Evolutionary conservation across 2,113 vertebrate species (phyloP).

Genomic region (Pipa parva): DNA sequence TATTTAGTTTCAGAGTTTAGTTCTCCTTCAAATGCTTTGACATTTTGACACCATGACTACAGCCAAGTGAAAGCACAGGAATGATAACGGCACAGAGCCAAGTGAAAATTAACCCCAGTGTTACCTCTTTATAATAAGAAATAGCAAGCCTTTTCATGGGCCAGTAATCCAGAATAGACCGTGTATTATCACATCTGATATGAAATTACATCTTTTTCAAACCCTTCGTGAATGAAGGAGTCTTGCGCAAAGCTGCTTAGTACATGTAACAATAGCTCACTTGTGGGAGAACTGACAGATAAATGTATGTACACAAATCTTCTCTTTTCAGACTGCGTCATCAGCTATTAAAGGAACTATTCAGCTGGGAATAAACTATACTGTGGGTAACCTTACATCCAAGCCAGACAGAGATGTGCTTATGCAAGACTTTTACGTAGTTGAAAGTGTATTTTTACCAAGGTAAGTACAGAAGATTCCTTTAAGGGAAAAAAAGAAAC

Average conservation of each 20-base stretch:
- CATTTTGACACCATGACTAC: no score
- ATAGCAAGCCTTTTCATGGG: no score
- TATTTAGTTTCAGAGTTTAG: no score
- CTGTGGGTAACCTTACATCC: conserved; percentile 90
- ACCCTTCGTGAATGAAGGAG: fast-evolving
- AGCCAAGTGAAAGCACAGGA: no score
- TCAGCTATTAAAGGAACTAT: conserved; percentile 89
- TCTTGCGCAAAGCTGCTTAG: background rate
- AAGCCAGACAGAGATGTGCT: conserved; percentile 95
- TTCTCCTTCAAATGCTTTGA: no score
- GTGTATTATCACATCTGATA: background rate
- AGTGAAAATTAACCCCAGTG: no score
- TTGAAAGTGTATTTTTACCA: conserved; percentile 91
- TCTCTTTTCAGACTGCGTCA: conserved; percentile 76
- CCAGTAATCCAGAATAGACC: background rate
- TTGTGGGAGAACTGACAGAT: conserved; percentile 41
- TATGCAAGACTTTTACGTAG: conserved; percentile 97
- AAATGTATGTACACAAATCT: conserved; percentile 28
- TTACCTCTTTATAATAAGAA: no score
- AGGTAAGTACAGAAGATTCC: conserved; percentile 66
- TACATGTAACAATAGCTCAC: background rate
- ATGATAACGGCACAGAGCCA: no score
- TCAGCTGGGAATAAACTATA: conserved; percentile 91
- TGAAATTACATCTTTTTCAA: background rate
- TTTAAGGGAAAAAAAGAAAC: no score